Conservation (phyloP, 2,113 vertebrate species). For the Leucoraja erinaceus region DNA sequence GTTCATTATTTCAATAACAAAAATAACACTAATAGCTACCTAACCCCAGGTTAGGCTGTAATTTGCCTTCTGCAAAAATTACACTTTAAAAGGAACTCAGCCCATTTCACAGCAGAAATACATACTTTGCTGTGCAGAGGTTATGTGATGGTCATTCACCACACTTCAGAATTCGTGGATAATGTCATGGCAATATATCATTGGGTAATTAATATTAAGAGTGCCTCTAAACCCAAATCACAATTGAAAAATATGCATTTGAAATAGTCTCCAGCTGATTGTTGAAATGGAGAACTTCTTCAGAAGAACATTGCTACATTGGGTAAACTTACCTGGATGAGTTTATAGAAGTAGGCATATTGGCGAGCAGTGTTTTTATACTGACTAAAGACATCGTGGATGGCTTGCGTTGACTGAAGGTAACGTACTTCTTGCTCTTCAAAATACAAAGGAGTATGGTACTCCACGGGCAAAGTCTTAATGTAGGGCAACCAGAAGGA, state of each 20-base stretch:
- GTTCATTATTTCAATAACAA: neutral
- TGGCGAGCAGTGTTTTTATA: constrained; percentile 96
- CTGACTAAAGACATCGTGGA: constrained; percentile 89
- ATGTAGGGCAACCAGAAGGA: constrained; percentile 94
- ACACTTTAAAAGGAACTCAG: neutral
- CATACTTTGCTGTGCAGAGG: neutral
- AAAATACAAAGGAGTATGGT: constrained; percentile 88
- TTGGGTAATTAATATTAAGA: neutral
- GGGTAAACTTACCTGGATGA: constrained; percentile 75
- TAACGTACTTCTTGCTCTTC: constrained; percentile 84
- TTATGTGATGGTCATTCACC: neutral
- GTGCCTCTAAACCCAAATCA: neutral
- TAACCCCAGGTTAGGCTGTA: neutral
- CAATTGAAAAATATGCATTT: neutral
- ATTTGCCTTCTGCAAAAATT: neutral
- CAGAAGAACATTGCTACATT: neutral
- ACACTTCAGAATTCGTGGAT: neutral
- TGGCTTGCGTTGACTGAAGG: constrained; percentile 85
- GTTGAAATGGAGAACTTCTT: neutral
- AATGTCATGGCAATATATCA: neutral
- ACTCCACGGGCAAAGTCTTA: constrained; percentile 80
- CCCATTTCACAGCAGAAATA: neutral
- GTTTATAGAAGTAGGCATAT: constrained; percentile 97
- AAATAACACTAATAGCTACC: neutral
- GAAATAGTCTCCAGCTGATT: neutral